phyloP scores from a whole-genome alignment of 2,888 invertebrate species.

The Eurytoma californica region DNA sequence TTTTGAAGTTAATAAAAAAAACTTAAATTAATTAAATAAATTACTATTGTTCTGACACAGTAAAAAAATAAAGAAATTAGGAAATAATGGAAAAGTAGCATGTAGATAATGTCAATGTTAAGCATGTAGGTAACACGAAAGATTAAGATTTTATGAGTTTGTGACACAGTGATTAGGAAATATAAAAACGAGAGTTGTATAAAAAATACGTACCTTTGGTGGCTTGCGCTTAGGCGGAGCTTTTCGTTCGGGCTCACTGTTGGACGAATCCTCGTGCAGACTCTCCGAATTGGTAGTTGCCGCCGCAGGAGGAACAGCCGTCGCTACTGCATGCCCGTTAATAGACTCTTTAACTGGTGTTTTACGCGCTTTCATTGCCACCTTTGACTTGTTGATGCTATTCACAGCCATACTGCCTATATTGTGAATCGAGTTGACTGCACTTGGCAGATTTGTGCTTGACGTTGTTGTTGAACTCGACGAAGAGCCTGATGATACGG shows the following conservation, averaged over 20 bases:
- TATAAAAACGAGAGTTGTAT: not conserved
- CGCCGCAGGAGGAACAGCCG: constrained; percentile 57
- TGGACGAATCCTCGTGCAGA: constrained; percentile 80
- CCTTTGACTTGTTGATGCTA: constrained; percentile 79
- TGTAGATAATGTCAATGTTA: constrained; percentile 9
- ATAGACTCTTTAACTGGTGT: constrained; percentile 74
- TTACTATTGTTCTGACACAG: constrained; percentile 21
- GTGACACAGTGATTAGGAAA: too few species aligned
- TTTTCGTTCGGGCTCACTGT: constrained; percentile 80
- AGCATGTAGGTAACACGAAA: too few species aligned
- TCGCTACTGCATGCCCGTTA: constrained; percentile 74
- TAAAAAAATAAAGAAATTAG: constrained; percentile 5
- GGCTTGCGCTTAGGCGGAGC: constrained; percentile 82
- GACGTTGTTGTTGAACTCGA: constrained; percentile 59
- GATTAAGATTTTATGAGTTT: too few species aligned
- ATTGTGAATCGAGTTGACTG: constrained; percentile 78
- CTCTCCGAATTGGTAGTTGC: constrained; percentile 75
- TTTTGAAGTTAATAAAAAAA: too few species aligned
- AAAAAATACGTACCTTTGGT: constrained; percentile 76
- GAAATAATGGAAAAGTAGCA: constrained; percentile 29
- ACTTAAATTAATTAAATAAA: too few species aligned
- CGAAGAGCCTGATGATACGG: constrained; percentile 68
- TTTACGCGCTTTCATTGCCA: constrained; percentile 75
- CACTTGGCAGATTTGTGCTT: constrained; percentile 74
- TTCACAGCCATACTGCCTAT: constrained; percentile 82